A percentile compares a stretch with the other conserved stretches of the same genome.
Conservation (phyloP, 1,140 invertebrate genomes). For the Dinoponera quadriceps region DNA sequence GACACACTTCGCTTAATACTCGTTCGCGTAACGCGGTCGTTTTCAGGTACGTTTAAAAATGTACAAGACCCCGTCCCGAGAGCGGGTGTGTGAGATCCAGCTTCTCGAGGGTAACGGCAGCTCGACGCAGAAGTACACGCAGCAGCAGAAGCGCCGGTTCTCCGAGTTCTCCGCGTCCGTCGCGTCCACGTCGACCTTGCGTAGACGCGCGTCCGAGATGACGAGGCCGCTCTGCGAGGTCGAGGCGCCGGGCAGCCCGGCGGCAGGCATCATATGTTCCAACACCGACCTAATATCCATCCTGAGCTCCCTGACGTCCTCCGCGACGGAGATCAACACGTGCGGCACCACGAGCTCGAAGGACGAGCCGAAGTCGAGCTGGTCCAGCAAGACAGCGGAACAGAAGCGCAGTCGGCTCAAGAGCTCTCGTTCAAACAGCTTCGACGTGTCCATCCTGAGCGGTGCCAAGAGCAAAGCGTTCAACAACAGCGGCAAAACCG, state of each 20-base stretch:
- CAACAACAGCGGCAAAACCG: conserved; percentile 67
- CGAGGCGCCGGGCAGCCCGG: conserved; percentile 82
- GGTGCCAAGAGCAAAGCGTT: conserved; percentile 84
- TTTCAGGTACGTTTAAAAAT: conserved; percentile 89
- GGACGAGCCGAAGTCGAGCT: conserved; percentile 71
- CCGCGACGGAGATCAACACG: conserved; percentile 91
- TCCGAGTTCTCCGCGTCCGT: conserved; percentile 89
- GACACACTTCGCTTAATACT: conserved; percentile 3
- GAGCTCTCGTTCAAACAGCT: conserved; percentile 91
- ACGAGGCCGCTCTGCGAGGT: conserved; percentile 80
- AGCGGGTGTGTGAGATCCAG: conserved; percentile 93
- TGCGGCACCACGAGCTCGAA: conserved; percentile 77
- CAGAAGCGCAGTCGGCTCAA: conserved; percentile 87
- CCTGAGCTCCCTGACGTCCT: conserved; percentile 92
- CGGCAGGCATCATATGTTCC: conserved; percentile 90
- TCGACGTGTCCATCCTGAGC: conserved; percentile 91
- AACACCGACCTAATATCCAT: conserved; percentile 93
- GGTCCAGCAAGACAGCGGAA: conserved; percentile 78
- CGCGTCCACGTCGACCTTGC: conserved; percentile 78
- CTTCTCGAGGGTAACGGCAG: conserved; percentile 88
- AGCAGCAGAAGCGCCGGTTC: conserved; percentile 87
- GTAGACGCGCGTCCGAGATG: conserved; percentile 89
- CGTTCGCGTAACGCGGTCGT: conserved; percentile 4
- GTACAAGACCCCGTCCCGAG: conserved; percentile 91
- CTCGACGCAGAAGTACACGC: conserved; percentile 87